Percentiles rank a stretch among this genome's conserved stretches.
Evolutionary conservation across 2,888 invertebrate species (phyloP).

Genomic region (Macrophya annulata): DNA sequence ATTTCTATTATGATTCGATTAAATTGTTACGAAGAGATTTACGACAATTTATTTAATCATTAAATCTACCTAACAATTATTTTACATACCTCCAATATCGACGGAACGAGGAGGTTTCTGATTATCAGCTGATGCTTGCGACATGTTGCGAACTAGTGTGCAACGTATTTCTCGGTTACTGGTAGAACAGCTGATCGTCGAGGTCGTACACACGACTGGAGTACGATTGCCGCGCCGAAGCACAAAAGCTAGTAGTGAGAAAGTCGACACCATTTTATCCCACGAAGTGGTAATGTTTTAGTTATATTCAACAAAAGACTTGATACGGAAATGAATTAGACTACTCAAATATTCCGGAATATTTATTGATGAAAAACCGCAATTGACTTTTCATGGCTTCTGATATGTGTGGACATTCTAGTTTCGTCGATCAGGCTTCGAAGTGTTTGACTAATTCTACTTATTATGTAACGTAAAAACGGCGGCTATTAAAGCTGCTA

Average conservation of each 20-base stretch:
- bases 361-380: neutral
- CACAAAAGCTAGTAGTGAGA: neutral
- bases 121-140: neutral
- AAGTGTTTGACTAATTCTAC: neutral
- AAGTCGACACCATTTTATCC: conserved; percentile 36
- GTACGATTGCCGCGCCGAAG: conserved; percentile 24
- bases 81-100: conserved; percentile 35
- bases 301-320: neutral
- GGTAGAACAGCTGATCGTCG: conserved; percentile 39
- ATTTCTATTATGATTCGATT: neutral
- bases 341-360: neutral
- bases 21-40: neutral
- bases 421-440: neutral
- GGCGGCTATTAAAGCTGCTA: conserved; percentile 14
- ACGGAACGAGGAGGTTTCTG: conserved; percentile 11
- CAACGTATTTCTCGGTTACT: neutral
- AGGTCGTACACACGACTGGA: conserved; percentile 5
- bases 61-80: neutral
- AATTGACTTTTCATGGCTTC: conserved; percentile 3
- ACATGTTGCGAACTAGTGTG: neutral
- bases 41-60: neutral
- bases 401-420: neutral
- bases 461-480: conserved; percentile 42
- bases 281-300: conserved; percentile 1
- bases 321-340: neutral